phyloP scores from a whole-genome alignment of 30 jellyfish, hydroid and myxozoan genomes.

The Turritopsis rubra region DNA sequence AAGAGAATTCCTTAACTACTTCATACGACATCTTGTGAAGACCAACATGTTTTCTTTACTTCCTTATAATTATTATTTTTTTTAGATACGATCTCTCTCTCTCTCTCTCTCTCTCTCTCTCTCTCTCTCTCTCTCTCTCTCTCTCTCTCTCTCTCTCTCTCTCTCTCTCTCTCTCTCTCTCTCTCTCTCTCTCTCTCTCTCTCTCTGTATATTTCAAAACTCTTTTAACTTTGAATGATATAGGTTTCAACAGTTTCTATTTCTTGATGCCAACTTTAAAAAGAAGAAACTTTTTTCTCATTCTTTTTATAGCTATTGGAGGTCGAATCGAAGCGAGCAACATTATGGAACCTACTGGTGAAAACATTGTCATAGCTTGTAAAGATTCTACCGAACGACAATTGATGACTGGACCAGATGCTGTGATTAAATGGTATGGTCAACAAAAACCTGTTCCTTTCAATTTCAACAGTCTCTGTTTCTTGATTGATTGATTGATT shows the following conservation, averaged over 20 bases:
- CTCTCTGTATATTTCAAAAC: neutral
- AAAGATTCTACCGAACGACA: constrained; percentile 16
- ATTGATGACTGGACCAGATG: constrained; percentile 80
- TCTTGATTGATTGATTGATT: too few relatives aligned
- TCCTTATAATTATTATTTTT: too few relatives aligned
- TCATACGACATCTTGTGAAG: too few relatives aligned
- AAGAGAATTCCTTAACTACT: too few relatives aligned
- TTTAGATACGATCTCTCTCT: too few relatives aligned
- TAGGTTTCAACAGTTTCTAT: too few relatives aligned
- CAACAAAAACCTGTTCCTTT: too few relatives aligned
- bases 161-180: constrained; percentile 12
- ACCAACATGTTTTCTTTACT: too few relatives aligned
- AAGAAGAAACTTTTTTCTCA: neutral
- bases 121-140: neutral
- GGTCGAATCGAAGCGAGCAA: neutral
- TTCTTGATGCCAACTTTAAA: neutral
- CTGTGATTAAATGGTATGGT: constrained; percentile 73
- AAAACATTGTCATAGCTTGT: constrained; percentile 35
- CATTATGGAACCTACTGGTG: constrained; percentile 20
- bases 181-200: neutral
- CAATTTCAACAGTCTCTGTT: neutral
- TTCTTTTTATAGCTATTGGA: constrained; percentile 15
- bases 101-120: neutral
- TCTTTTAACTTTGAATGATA: neutral
- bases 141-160: constrained; percentile 12